Percentiles rank a stretch among this genome's conserved stretches.
Evolutionary conservation across 2,888 invertebrate species (phyloP).

Genomic region (Autographa gamma): DNA sequence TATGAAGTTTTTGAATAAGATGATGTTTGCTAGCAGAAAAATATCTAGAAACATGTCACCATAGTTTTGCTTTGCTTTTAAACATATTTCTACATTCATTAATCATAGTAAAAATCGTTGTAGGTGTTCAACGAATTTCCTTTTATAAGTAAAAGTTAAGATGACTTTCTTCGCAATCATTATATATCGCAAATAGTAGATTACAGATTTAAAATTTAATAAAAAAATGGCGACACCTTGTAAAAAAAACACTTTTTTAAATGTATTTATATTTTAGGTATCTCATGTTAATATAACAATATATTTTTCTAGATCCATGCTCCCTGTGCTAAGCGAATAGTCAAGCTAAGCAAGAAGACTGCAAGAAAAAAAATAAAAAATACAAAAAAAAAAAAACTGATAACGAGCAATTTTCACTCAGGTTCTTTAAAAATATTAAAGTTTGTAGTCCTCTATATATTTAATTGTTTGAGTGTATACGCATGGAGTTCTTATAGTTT

Average conservation of each 20-base stretch:
- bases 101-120: constrained; percentile 10
- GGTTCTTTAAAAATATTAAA: constrained; percentile 79
- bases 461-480: constrained; percentile 55
- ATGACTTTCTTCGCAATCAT: no score
- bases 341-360: constrained; percentile 87
- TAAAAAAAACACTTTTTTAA: not conserved
- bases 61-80: constrained; percentile 53
- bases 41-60: constrained; percentile 10
- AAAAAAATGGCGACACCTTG: not conserved
- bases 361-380: constrained; percentile 75
- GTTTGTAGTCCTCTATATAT: constrained; percentile 73
- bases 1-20: no score
- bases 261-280: not conserved
- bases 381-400: constrained; percentile 64
- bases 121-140: no score
- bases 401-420: constrained; percentile 75
- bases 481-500: constrained; percentile 50
- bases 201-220: no score
- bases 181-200: no score
- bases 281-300: constrained; percentile 37
- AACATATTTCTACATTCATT: constrained; percentile 37
- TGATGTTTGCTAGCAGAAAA: not conserved
- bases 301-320: constrained; percentile 91
- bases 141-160: no score
- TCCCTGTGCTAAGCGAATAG: constrained; percentile 95